Evolutionary conservation across 2,888 invertebrate species (phyloP), one percentile per base, ranked within the genome.

Genomic region (Campoletis raptor): DNA sequence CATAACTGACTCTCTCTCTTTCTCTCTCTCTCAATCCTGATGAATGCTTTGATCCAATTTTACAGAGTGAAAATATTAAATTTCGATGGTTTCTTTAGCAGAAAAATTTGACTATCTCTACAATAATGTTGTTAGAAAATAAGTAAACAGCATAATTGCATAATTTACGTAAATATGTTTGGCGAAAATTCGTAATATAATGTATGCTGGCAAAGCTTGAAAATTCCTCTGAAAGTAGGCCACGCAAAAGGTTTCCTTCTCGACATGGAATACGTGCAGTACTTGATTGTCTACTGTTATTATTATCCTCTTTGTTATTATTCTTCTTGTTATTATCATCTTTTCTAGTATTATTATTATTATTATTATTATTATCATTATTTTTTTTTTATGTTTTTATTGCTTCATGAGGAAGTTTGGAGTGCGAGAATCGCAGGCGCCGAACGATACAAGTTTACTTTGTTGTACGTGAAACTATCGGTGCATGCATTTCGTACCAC

Each of bases 381-480:
- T 48, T 45, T n/a, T n/a, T n/a, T n/a, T n/a, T n/a, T n/a, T n/a
- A n/a, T n/a, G n/a, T n/a, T n/a, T 36, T 70, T 72, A 42, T 80
- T 54, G 15, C 48, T 64, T 18, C 64, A 80, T 64, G 48, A 52
- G 66, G 8, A 64, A 81, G 30, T 80, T 80, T 36, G 61, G 40
- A 80, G 45, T 37, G 45, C 48, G 30, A 78, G 37, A 78, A 67
- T 40, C 48, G 72, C 36, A 37, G 48, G 61, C 61, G 73, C 73
- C 52, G 52, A 73, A 64, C 40, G 66, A 66, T 66, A 40, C 64
- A 66, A 73, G 37, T 66, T 81, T 73, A 81, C 66, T 73, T 18
- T 24, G 61, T 54, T 54, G 21, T 21, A 42, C 30, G 61, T 21
- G 24, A 18, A 69, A 52, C 66, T 37, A 73, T 52, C 36, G 45